Percentiles rank a stretch among this genome's conserved stretches.
Evolutionary conservation across 2,113 vertebrate species (phyloP).

Genomic region (zebrafish (Danio rerio)): GRCz12tu NC_133184.1:19621001-19621500

Average conservation of each 20-base stretch:
- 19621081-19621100: slow-evolving; percentile 12
- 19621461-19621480: neutral
- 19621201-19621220: slow-evolving; percentile 49
- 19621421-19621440: neutral
- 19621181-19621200: slow-evolving; percentile 33
- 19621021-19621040: slow-evolving; percentile 1
- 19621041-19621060: slow-evolving; percentile 17
- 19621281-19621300: slow-evolving; percentile 45
- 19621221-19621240: slow-evolving; percentile 52
- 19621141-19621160: slow-evolving; percentile 14
- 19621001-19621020: slow-evolving; percentile 9
- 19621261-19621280: slow-evolving; percentile 50
- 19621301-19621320: slow-evolving; percentile 58
- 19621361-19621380: slow-evolving; percentile 60
- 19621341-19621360: slow-evolving; percentile 74
- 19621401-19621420: slow-evolving; percentile 59
- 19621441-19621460: neutral
- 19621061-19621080: slow-evolving; percentile 7
- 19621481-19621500: neutral
- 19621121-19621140: slow-evolving; percentile 4
- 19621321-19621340: slow-evolving; percentile 62
- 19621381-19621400: slow-evolving; percentile 61
- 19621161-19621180: slow-evolving; percentile 17
- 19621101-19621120: slow-evolving; percentile 17
- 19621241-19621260: slow-evolving; percentile 60